Evolutionary conservation across 2,888 invertebrate species (phyloP), one percentile per base, ranked within the genome.

Genomic region (Disparrhopalites patrizii): DNA sequence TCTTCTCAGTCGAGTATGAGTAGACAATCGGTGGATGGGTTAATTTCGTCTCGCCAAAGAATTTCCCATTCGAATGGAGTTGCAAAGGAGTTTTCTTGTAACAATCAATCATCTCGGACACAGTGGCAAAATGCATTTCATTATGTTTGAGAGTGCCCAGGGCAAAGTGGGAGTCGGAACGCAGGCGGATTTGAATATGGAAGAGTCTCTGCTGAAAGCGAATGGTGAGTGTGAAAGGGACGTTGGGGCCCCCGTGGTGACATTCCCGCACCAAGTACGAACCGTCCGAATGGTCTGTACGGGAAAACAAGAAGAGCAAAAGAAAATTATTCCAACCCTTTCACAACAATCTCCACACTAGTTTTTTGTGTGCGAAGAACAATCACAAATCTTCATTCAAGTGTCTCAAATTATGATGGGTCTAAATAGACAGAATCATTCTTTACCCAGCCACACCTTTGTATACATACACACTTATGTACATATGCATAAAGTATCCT

Each of bases 71-170:
- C 1, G 74, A 71, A 60, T 75, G 74, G 18, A 75, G 70, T 40
- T 75, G 74, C n/a, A 75, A 64, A n/a, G 71, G 69, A n/a, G 71
- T 68, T 58, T 75, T 75, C 67, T 73, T 71, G 62, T 75, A 75
- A 30, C 71, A 71, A 51, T 75, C 73, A 56, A 75, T 70, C 73
- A 75, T 72, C 61, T 72, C 73, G 15, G 68, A 64, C 2, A 75
- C 68, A 20, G 67, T 65, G 8, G 58, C 47, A 43, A 75, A 75
- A 58, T 73, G 73, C 73, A 75, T 73, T 61, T 75, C 74, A 67
- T 75, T 75, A 28, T 61, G 31, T 65, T 75, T 75, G 20, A 72
- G 58, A 5, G 73, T 69, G 25, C 74, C 74, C 50, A 75, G 66
- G 13, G 74, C 74, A 62, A 68, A 68, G 25, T 67, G 63, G 18